phyloP scores from a whole-genome alignment of 2,888 invertebrate genomes.

The Cephus pygmeus region DNA sequence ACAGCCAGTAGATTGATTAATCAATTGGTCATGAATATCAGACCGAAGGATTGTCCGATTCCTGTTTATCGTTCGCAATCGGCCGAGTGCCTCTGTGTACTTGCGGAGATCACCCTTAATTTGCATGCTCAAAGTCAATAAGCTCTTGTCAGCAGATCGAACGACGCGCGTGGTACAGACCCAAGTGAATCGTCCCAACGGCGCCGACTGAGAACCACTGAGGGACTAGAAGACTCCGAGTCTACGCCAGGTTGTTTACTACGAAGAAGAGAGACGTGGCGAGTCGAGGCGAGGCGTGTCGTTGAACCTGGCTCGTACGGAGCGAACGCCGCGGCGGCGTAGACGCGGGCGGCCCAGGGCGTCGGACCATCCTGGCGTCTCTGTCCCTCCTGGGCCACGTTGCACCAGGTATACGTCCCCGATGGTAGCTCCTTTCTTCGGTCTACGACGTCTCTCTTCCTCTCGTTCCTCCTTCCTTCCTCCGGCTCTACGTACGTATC shows the following conservation, averaged over 20 bases:
- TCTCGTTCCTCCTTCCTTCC: constrained; percentile 28
- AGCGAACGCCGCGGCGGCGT: not conserved
- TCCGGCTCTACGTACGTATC: constrained; percentile 3
- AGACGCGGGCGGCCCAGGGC: constrained; percentile 32
- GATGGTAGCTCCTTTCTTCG: constrained; percentile 25
- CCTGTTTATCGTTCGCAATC: not conserved
- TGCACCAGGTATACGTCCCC: constrained; percentile 24
- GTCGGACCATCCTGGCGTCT: constrained; percentile 45
- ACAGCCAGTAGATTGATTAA: not conserved
- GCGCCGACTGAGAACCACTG: constrained; percentile 45
- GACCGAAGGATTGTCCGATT: not conserved
- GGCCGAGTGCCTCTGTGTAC: not conserved
- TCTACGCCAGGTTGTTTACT: constrained; percentile 63
- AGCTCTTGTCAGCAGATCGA: not conserved
- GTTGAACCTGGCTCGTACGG: constrained; percentile 56
- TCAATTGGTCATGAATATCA: not conserved
- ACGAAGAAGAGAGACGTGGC: constrained; percentile 39
- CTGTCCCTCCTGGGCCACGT: constrained; percentile 23
- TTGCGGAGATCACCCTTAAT: not conserved
- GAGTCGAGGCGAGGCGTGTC: constrained; percentile 58
- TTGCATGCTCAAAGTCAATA: not conserved
- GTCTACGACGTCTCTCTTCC: constrained; percentile 19
- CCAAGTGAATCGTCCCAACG: not conserved
- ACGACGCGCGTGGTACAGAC: no score
- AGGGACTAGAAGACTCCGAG: constrained; percentile 47